Conservation (phyloP, 1,140 invertebrate genomes). For the Saxidomus purpurata region DNA sequence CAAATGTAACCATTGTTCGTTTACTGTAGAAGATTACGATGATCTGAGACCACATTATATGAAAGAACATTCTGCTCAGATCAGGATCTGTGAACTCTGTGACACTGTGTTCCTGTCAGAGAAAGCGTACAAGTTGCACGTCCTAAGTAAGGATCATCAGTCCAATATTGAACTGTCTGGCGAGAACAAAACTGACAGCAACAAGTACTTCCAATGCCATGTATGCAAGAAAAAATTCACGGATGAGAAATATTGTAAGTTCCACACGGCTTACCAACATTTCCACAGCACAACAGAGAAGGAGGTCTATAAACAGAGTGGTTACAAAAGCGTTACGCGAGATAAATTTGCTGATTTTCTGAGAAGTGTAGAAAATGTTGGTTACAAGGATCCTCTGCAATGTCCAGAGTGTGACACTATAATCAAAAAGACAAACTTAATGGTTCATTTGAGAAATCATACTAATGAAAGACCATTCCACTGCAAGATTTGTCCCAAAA, state of each 20-base stretch:
- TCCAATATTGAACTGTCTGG: constrained; percentile 70
- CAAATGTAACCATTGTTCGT: constrained; percentile 82
- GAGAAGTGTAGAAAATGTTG: constrained; percentile 71
- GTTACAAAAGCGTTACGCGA: constrained; percentile 75
- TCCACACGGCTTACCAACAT: constrained; percentile 82
- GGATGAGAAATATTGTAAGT: constrained; percentile 78
- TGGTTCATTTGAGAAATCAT: constrained; percentile 82
- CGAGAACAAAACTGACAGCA: constrained; percentile 47
- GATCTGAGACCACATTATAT: constrained; percentile 82
- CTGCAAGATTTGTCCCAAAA: constrained; percentile 79
- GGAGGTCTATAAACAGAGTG: constrained; percentile 69
- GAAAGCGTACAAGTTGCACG: constrained; percentile 80
- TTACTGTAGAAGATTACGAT: constrained; percentile 72
- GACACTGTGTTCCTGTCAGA: constrained; percentile 79
- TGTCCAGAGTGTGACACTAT: constrained; percentile 83
- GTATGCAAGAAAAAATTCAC: constrained; percentile 79
- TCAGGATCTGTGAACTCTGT: constrained; percentile 79
- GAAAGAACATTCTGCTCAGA: constrained; percentile 77
- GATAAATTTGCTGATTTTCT: constrained; percentile 76
- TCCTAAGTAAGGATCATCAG: constrained; percentile 76
- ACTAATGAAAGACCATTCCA: constrained; percentile 80
- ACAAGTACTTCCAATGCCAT: constrained; percentile 74
- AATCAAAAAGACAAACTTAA: constrained; percentile 76
- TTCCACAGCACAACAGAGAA: constrained; percentile 79
- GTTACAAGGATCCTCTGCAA: constrained; percentile 67